Conservation (phyloP, 2,113 vertebrate species). For the Ascaphus truei region DNA sequence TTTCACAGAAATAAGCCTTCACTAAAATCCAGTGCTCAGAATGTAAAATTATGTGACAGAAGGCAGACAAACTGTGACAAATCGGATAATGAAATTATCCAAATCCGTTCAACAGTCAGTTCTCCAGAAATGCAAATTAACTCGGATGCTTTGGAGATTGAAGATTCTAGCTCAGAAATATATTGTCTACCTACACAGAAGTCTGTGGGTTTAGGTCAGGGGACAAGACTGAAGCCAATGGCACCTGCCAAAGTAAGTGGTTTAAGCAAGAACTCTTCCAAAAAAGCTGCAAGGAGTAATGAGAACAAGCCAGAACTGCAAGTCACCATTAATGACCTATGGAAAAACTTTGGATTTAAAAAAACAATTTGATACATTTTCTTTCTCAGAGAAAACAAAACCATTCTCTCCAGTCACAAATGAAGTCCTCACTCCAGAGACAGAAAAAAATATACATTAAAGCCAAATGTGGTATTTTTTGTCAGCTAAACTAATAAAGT, state of each 20-base stretch:
- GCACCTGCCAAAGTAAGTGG: conserved; percentile 80
- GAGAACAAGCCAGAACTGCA: conserved; percentile 83
- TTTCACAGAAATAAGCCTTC: conserved; percentile 55
- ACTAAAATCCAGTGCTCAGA: not conserved
- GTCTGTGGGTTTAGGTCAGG: conserved; percentile 40
- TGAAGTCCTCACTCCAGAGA: conserved; percentile 64
- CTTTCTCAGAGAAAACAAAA: conserved; percentile 63
- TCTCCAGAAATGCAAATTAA: not conserved
- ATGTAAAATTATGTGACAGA: not conserved
- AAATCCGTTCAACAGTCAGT: conserved; percentile 51
- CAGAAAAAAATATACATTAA: conserved; percentile 59
- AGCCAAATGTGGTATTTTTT: conserved; percentile 26
- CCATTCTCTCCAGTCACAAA: conserved; percentile 77
- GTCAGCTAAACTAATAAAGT: no score
- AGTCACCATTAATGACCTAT: conserved; percentile 77
- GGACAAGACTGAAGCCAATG: conserved; percentile 55
- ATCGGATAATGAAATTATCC: conserved; percentile 35
- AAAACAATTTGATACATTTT: conserved; percentile 70
- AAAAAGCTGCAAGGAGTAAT: conserved; percentile 58
- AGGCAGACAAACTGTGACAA: not conserved
- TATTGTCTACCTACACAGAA: conserved; percentile 43
- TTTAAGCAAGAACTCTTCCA: conserved; percentile 66
- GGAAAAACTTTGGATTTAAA: conserved; percentile 87
- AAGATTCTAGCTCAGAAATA: conserved; percentile 11
- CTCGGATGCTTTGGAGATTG: not conserved